These are phyloP conservation scores for Monodelphis domestica DNA, from an alignment of 2,797 vertebrate genomes.

Conservation along the genomic window DNA sequence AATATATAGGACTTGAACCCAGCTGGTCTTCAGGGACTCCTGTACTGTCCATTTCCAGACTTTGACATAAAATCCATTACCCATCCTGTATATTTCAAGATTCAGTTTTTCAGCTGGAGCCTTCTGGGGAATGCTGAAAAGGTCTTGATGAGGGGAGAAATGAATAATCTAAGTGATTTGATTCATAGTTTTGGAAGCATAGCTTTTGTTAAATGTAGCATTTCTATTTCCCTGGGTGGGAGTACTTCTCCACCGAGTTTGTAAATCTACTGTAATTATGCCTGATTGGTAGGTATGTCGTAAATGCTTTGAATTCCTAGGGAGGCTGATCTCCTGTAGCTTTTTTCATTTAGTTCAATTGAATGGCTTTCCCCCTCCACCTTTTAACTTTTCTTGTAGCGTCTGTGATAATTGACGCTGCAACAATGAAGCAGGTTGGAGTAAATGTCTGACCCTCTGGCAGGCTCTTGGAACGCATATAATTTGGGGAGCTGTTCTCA, in stretches of 20 bases:
- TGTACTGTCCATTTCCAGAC: conserved; percentile 6
- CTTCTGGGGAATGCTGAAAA: conserved; percentile 49
- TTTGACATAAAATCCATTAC: conserved; percentile 37
- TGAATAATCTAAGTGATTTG: conserved; percentile 13
- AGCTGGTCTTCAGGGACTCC: background rate
- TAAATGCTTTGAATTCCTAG: conserved; percentile 34
- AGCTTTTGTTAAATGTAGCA: background rate
- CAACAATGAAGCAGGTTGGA: background rate
- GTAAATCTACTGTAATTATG: conserved; percentile 27
- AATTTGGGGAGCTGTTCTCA: conserved; percentile 28
- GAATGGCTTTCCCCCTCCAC: background rate
- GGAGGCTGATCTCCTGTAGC: conserved; percentile 18
- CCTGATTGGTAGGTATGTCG: background rate
- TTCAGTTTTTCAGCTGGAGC: conserved; percentile 23
- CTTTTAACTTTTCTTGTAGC: background rate
- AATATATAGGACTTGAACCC: background rate
- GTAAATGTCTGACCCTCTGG: conserved; percentile 32
- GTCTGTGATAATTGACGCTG: background rate
- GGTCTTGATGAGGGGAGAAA: conserved; percentile 13
- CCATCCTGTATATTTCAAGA: background rate
- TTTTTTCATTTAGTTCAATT: conserved; percentile 29
- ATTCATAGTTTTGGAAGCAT: background rate
- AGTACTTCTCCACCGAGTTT: conserved; percentile 25
- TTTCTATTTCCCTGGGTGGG: background rate
- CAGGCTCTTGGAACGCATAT: conserved; percentile 26